Conservation (phyloP, 2,113 vertebrate genomes). For the Alectura lathami region DNA sequence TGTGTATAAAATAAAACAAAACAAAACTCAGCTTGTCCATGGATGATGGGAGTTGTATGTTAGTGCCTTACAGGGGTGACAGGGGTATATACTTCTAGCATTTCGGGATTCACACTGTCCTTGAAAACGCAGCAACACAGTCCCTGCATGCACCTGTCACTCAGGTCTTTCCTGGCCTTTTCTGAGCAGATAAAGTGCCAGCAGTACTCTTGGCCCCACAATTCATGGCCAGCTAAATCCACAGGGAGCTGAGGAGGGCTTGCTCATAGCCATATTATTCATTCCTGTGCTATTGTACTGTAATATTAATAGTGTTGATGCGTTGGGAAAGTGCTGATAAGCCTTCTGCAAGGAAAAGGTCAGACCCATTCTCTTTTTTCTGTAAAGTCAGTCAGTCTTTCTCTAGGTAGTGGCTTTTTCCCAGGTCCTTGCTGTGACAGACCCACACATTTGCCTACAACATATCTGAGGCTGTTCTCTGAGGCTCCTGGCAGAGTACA, state of each 20-base stretch:
- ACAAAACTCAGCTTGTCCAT: not conserved
- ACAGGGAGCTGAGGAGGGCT: not conserved
- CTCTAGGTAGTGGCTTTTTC: not conserved
- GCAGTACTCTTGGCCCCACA: not conserved
- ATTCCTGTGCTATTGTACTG: not conserved
- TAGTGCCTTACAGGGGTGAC: not conserved
- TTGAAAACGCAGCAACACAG: not conserved
- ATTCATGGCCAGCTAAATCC: not conserved
- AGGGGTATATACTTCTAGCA: not conserved
- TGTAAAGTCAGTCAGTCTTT: not conserved
- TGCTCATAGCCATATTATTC: not conserved
- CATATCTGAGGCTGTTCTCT: not conserved
- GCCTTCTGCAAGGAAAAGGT: not conserved
- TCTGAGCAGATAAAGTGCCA: not conserved
- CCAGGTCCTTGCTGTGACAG: not conserved
- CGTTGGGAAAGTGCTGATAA: not conserved
- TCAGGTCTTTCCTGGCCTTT: not conserved
- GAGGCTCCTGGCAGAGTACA: not conserved
- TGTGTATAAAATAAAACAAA: not conserved
- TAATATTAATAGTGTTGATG: not conserved
- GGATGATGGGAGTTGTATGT: not conserved
- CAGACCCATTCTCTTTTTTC: not conserved
- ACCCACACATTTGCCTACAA: fast-evolving
- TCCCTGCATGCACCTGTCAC: not conserved
- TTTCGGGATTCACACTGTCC: fast-evolving